Conservation (phyloP, 1,140 invertebrate genomes). For the Lamellibrachia luymesi region DNA sequence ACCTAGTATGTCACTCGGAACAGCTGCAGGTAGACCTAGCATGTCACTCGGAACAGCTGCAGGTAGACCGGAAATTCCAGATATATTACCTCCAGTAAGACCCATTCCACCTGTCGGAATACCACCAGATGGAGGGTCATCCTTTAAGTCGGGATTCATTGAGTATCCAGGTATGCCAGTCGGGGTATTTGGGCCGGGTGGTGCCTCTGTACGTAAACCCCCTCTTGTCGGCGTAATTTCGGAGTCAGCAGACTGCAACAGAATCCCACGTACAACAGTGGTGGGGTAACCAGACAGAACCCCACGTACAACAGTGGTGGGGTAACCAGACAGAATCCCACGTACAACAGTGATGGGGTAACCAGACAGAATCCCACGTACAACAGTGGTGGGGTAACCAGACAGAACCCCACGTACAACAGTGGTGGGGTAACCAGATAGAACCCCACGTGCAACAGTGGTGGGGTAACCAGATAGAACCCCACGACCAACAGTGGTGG, state of each 20-base stretch:
- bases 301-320: too few species aligned
- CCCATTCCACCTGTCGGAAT: background rate
- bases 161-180: background rate
- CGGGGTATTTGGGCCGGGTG: background rate
- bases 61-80: background rate
- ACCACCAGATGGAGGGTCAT: background rate
- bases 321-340: too few species aligned
- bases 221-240: background rate
- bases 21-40: background rate
- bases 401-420: too few species aligned
- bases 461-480: too few species aligned
- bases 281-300: too few species aligned
- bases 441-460: too few species aligned
- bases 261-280: too few species aligned
- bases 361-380: too few species aligned
- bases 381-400: too few species aligned
- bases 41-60: background rate
- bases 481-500: too few species aligned
- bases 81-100: background rate
- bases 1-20: background rate
- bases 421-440: too few species aligned
- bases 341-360: too few species aligned
- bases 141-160: background rate
- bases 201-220: background rate
- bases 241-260: background rate